Evolutionary conservation across 2,888 invertebrate species (phyloP).

Genomic region (Lissocephala sabroskyi): DNA sequence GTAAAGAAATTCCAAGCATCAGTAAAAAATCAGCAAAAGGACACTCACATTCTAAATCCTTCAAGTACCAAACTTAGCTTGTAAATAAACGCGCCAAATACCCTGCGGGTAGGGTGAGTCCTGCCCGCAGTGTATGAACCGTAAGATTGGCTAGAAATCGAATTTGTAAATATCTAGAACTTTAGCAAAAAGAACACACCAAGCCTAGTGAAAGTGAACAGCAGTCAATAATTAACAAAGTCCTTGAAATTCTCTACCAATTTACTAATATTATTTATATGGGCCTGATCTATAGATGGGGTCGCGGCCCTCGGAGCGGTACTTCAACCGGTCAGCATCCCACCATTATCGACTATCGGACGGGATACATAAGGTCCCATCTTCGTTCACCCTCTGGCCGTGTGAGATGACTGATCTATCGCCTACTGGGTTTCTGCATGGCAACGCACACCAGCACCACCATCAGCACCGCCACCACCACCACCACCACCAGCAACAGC

Average conservation of each 20-base stretch:
- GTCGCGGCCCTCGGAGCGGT: slow-evolving; percentile 78
- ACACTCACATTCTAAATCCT: no score
- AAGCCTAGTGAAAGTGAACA: slow-evolving; percentile 32
- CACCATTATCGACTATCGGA: slow-evolving; percentile 73
- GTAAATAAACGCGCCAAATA: slow-evolving; percentile 15
- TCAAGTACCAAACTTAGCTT: no score
- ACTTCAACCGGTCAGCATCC: slow-evolving; percentile 72
- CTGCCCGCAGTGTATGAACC: slow-evolving; percentile 9
- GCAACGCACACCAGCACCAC: slow-evolving; percentile 58
- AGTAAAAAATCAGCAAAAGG: slow-evolving; percentile 46
- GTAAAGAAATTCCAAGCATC: slow-evolving; percentile 23
- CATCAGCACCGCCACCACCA: slow-evolving; percentile 40
- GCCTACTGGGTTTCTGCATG: slow-evolving; percentile 69
- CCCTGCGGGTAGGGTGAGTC: slow-evolving; percentile 4
- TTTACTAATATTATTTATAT: slow-evolving; percentile 15
- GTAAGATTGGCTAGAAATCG: slow-evolving; percentile 17
- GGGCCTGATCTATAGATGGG: slow-evolving; percentile 78
- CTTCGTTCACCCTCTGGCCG: slow-evolving; percentile 93
- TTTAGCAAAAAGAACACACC: slow-evolving; percentile 37
- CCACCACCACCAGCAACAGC: slow-evolving; percentile 30
- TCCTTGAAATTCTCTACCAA: background rate
- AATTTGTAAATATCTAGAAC: slow-evolving; percentile 22
- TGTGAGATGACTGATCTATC: slow-evolving; percentile 86
- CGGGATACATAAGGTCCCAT: slow-evolving; percentile 88
- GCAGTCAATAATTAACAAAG: slow-evolving; percentile 7